Conservation (phyloP, 2,113 vertebrate genomes). For the Zosterops pallidus region DNA sequence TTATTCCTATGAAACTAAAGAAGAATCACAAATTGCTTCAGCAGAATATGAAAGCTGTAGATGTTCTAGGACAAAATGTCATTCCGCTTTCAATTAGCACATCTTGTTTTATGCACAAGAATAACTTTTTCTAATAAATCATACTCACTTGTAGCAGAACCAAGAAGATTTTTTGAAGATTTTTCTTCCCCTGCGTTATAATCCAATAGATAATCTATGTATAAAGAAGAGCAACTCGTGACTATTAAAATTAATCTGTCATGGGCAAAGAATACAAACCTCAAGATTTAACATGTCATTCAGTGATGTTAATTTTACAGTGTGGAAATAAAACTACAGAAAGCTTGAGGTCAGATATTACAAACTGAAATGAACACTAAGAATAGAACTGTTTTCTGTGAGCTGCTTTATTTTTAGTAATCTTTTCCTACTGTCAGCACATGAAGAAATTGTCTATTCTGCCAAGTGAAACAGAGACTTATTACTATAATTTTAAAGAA, state of each 20-base stretch:
- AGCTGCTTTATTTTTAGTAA: neutral
- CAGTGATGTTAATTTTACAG: neutral
- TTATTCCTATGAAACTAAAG: neutral
- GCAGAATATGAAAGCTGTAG: neutral
- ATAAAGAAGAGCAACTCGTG: neutral
- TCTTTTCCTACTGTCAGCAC: neutral
- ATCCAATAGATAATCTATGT: slow-evolving; percentile 89
- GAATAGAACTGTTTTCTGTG: neutral
- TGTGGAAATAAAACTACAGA: neutral
- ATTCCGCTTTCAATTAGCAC: neutral
- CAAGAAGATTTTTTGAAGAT: slow-evolving; percentile 92
- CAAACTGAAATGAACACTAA: neutral
- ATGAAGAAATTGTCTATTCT: neutral
- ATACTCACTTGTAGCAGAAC: slow-evolving; percentile 94
- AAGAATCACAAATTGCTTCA: neutral
- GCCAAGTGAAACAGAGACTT: neutral
- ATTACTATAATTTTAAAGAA: neutral
- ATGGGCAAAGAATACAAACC: neutral
- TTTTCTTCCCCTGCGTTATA: slow-evolving; percentile 91
- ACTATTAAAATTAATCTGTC: neutral
- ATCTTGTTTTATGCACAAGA: neutral
- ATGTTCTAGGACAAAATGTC: neutral
- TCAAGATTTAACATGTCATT: neutral
- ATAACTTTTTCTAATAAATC: neutral
- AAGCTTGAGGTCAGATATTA: neutral